Percentiles rank a stretch among this genome's conserved stretches.
Conservation (phyloP, 2,797 vertebrate genomes). For the Chanos chanos region DNA sequence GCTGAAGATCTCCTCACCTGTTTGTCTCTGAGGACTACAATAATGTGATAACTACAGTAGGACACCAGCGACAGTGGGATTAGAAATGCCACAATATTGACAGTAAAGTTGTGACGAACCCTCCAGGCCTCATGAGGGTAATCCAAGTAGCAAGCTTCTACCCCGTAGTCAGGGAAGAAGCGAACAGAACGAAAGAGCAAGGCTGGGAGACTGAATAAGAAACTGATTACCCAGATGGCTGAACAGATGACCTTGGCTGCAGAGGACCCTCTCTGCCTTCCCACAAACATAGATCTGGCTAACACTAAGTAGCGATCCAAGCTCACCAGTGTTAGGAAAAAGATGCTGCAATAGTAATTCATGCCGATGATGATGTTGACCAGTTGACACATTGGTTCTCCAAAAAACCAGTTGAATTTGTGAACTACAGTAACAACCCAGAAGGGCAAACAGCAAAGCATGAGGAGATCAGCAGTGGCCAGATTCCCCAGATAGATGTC, state of each 20-base stretch:
- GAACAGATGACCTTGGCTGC: constrained; percentile 76
- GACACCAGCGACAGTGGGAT: constrained; percentile 72
- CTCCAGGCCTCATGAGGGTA: constrained; percentile 73
- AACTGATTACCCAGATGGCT: constrained; percentile 70
- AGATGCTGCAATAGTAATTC: constrained; percentile 83
- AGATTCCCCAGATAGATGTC: constrained; percentile 88
- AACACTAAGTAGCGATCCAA: constrained; percentile 84
- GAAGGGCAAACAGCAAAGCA: constrained; percentile 81
- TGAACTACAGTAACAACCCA: constrained; percentile 79
- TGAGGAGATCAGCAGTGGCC: constrained; percentile 78
- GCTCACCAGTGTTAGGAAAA: constrained; percentile 83
- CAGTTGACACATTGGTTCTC: constrained; percentile 75
- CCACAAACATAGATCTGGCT: constrained; percentile 77
- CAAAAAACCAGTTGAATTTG: constrained; percentile 80
- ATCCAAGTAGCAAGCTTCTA: constrained; percentile 63
- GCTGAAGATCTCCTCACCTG: constrained; percentile 60
- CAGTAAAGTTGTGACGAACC: constrained; percentile 70
- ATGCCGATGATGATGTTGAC: constrained; percentile 68
- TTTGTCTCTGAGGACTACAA: constrained; percentile 65
- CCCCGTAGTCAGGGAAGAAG: constrained; percentile 46
- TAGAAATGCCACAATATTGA: constrained; percentile 76
- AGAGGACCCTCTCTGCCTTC: constrained; percentile 61
- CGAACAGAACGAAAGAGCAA: constrained; percentile 70
- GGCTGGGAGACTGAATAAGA: constrained; percentile 75
- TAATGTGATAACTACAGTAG: constrained; percentile 75